Base-by-base conservation (phyloP, 1,140 invertebrate species). In the Drosophila neocordata region DNA sequence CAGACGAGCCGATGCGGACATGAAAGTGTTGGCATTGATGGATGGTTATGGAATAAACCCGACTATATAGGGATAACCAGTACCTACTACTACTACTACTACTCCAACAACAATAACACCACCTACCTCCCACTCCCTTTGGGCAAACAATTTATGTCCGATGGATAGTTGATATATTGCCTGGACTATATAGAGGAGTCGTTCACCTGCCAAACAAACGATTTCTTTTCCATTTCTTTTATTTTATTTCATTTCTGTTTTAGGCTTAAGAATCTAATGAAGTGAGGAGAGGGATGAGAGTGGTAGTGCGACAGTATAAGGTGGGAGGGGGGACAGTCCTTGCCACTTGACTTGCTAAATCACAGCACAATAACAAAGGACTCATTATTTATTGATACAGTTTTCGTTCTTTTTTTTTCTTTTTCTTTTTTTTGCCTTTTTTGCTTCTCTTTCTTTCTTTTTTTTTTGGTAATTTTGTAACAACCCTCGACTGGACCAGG, bases 301-400 rank as follows among this genome's bases (percentile, higher is more conserved):
- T 5, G 1, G 27, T 6, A 6, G 5, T 31, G 27, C 4, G 27
- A 31, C 6, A 31, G 27, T 1, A 20, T 15, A 4, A 80, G 81
- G 70, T 73, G 44, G 38, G 22, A 13, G 38, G 8, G 13, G 31
- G 27, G 15, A 12, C 7, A 12, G 37, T 66, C 60, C 57, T 80
- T 77, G 53, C 79, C 80, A 80, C 80, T 85, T 84, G 81, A 84
- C 58, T 85, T 80, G 77, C 38, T 78, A 78, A 87, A 85, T 85
- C 78, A 80, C 78, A 66, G 77, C 66, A 66, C 73, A 81, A 85
- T 78, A 81, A 87, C 69, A 88, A 88, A 70, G 59, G 61, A 65
- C 66, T 88, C 83, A 88, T 87, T 88, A 88, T 75, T 87, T 87
- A 88, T 88, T 85, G 84, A 88, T 79, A 69, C 71, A 61, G 73